Conservation (phyloP, 2,888 invertebrate genomes). For the Achlya flavicornis region DNA sequence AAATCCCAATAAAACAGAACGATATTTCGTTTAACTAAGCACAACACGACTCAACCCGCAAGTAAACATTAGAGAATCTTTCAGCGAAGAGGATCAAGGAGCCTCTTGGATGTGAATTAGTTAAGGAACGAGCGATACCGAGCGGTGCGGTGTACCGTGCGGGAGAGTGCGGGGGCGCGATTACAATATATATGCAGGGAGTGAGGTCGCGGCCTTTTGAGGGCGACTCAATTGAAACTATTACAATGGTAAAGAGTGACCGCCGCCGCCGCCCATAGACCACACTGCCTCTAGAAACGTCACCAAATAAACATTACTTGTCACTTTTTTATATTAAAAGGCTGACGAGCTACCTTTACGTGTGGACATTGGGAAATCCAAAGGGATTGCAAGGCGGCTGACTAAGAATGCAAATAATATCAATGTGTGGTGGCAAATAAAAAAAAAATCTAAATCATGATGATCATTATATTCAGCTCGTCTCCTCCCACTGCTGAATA, state of each 20-base stretch:
- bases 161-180: not conserved
- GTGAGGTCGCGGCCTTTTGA: conserved; percentile 13
- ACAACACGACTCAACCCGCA: not conserved
- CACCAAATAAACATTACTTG: too few relatives aligned
- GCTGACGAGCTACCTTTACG: too few relatives aligned
- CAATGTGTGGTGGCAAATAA: too few relatives aligned
- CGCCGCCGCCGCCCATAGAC: not conserved
- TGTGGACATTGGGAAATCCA: too few relatives aligned
- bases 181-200: conserved; percentile 11
- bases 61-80: not conserved
- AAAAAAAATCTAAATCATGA: too few relatives aligned
- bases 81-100: not conserved
- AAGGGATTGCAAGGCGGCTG: too few relatives aligned
- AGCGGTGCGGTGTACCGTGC: not conserved
- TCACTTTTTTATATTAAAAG: too few relatives aligned
- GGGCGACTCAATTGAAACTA: conserved; percentile 13
- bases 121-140: not conserved
- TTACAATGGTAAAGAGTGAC: conserved; percentile 22
- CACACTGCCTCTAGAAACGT: not conserved
- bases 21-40: too few relatives aligned
- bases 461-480: too few relatives aligned
- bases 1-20: too few relatives aligned
- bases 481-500: too few relatives aligned
- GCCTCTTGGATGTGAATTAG: not conserved
- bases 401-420: too few relatives aligned